Evolutionary conservation across 2,113 vertebrate genomes (phyloP).

Genomic region (Phalacrocorax aristotelis): DNA sequence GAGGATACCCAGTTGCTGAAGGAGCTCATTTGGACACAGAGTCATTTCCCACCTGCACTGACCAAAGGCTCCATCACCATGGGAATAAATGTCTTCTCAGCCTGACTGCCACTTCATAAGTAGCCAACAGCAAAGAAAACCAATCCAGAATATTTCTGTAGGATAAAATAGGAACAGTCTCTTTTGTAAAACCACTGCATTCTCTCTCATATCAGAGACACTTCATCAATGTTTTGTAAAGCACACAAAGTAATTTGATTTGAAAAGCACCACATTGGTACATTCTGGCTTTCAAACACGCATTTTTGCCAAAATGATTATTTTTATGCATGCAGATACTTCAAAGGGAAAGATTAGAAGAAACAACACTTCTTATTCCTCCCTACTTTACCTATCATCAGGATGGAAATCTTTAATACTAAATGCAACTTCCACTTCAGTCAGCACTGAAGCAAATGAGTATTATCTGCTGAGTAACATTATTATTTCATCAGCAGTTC

Average conservation of each 20-base stretch:
- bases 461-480: background rate
- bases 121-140: background rate
- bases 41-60: background rate
- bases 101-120: background rate
- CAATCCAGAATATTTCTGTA: background rate
- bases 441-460: background rate
- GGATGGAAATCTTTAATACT: background rate
- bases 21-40: background rate
- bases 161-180: background rate
- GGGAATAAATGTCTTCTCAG: background rate
- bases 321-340: background rate
- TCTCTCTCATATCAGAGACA: background rate
- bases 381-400: background rate
- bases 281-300: background rate
- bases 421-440: background rate
- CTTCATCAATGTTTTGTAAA: background rate
- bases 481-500: background rate
- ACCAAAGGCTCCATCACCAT: background rate
- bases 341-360: conserved; percentile 4
- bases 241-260: background rate
- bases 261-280: background rate
- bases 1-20: background rate
- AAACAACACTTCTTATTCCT: background rate
- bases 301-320: background rate
- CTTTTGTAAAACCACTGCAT: background rate